A percentile compares a stretch with the other conserved stretches of the same genome.
These are phyloP conservation scores for Thunnus albacares DNA, from an alignment of 2,797 vertebrate genomes.

Conservation along the genomic window DNA sequence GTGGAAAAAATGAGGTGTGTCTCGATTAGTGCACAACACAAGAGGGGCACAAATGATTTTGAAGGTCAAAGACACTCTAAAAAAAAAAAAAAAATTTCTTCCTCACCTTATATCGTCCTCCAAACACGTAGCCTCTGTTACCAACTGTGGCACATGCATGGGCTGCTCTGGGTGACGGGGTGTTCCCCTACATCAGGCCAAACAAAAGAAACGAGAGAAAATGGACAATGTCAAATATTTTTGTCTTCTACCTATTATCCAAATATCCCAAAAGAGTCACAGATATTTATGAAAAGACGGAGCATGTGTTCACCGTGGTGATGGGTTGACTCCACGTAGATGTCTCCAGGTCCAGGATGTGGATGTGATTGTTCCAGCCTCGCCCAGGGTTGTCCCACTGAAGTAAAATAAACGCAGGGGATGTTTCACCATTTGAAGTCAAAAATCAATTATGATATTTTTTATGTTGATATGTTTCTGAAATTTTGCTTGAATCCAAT, in stretches of 20 bases:
- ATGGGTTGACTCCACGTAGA: constrained; percentile 93
- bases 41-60: not conserved
- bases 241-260: not conserved
- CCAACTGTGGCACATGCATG: constrained; percentile 94
- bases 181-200: constrained; percentile 86
- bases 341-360: constrained; percentile 93
- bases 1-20: constrained; percentile 27
- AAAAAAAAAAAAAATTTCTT: not conserved
- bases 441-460: not conserved
- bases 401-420: not conserved
- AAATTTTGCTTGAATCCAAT: not conserved
- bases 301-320: constrained; percentile 87
- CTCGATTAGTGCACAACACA: not conserved
- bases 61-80: too few species aligned
- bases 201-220: not conserved
- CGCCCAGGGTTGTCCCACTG: constrained; percentile 88
- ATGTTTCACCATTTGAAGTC: not conserved
- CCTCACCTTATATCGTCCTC: constrained; percentile 92
- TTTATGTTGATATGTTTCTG: not conserved
- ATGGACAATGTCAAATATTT: not conserved
- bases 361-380: constrained; percentile 98
- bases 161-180: constrained; percentile 94
- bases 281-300: not conserved
- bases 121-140: constrained; percentile 95
- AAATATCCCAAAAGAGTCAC: not conserved